A percentile compares a stretch with the other conserved stretches of the same genome.
These are phyloP conservation scores for Meganola albula DNA, from an alignment of 2,888 invertebrate genomes.

Conservation along the genomic window DNA sequence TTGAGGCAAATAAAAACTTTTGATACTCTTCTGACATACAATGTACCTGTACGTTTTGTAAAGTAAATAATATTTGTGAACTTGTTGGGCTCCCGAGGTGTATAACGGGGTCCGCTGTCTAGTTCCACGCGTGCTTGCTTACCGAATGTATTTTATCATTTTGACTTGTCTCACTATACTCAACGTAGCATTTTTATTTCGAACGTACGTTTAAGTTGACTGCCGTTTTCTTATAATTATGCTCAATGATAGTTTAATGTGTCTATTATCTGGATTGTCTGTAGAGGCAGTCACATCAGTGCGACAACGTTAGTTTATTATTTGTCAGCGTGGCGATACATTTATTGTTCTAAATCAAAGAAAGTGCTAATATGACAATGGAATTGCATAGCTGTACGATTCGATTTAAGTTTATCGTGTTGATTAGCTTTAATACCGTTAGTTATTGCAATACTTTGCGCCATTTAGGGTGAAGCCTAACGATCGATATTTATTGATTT, in stretches of 20 bases:
- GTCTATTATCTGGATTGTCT: slow-evolving; percentile 41
- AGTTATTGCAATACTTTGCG: no score
- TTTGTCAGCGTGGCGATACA: slow-evolving; percentile 30
- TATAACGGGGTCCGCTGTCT: slow-evolving; percentile 6
- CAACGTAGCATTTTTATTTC: slow-evolving; percentile 65
- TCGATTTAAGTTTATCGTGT: no score
- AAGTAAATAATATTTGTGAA: background rate
- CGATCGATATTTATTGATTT: no score
- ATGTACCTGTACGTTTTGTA: slow-evolving; percentile 14
- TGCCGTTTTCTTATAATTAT: slow-evolving; percentile 70
- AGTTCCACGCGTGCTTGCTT: slow-evolving; percentile 30
- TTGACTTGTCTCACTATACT: slow-evolving; percentile 64
- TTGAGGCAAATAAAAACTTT: slow-evolving; percentile 1
- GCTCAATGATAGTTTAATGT: slow-evolving; percentile 68
- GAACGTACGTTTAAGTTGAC: slow-evolving; percentile 58
- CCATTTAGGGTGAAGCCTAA: no score
- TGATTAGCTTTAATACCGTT: background rate
- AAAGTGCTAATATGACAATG: slow-evolving; percentile 11
- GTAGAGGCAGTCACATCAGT: slow-evolving; percentile 43
- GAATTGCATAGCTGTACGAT: slow-evolving; percentile 8
- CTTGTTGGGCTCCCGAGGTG: background rate
- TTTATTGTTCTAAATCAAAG: slow-evolving; percentile 20
- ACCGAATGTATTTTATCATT: slow-evolving; percentile 37
- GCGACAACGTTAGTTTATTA: slow-evolving; percentile 62
- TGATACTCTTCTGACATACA: background rate